phyloP scores from a whole-genome alignment of 2,888 invertebrate genomes.

The Meganola albula region DNA sequence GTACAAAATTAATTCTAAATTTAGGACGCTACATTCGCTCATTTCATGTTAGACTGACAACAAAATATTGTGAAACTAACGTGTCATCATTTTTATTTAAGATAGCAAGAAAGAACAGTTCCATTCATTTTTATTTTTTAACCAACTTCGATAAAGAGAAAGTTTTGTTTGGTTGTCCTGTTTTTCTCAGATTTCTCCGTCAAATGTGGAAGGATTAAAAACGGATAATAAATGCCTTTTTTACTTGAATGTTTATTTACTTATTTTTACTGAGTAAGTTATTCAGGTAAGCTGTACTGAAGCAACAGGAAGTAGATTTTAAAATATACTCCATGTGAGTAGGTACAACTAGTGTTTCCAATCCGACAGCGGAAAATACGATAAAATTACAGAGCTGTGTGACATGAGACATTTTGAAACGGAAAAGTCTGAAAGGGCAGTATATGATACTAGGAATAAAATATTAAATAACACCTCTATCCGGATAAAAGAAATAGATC shows the following conservation, averaged over 20 bases:
- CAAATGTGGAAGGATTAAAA: too few relatives aligned
- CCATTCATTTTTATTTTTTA: too few relatives aligned
- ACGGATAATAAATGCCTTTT: too few relatives aligned
- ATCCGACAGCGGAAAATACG: conserved; percentile 25
- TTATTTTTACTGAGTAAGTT: too few relatives aligned
- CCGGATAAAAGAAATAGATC: conserved; percentile 14
- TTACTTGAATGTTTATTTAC: too few relatives aligned
- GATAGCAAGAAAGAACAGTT: conserved; percentile 11
- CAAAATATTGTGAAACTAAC: conserved; percentile 24
- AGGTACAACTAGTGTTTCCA: too few relatives aligned
- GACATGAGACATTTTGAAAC: conserved; percentile 19
- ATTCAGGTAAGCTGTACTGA: too few relatives aligned
- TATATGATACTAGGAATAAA: conserved; percentile 13
- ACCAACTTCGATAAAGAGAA: too few relatives aligned
- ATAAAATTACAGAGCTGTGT: conserved; percentile 18
- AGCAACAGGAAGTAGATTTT: too few relatives aligned
- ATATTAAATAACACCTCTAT: conserved; percentile 18
- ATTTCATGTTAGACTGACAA: conserved; percentile 30
- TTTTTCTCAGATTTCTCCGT: too few relatives aligned
- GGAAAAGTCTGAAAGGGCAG: conserved; percentile 15
- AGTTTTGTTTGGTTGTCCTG: too few relatives aligned
- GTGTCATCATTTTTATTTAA: conserved; percentile 13
- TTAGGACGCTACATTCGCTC: conserved; percentile 48
- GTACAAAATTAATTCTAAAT: conserved; percentile 64
- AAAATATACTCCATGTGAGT: too few relatives aligned